Evolutionary conservation across 1,140 invertebrate species (phyloP).

Genomic region (Lineus longissimus): DNA sequence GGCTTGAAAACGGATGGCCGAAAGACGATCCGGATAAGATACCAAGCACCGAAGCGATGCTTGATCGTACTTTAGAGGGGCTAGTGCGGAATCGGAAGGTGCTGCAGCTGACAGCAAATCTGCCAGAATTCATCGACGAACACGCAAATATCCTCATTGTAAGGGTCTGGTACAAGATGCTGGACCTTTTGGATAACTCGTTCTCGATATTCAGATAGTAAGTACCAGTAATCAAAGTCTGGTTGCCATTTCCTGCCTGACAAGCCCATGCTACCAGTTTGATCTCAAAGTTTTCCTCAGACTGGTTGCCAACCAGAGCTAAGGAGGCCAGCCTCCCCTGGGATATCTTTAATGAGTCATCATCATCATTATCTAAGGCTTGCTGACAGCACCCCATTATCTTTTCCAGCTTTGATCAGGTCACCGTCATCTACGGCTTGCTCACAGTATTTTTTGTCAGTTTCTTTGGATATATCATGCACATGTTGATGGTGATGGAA

Average conservation of each 20-base stretch:
- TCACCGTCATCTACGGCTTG: neutral
- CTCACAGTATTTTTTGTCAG: neutral
- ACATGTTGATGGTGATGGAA: constrained; percentile 3
- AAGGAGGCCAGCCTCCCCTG: no score
- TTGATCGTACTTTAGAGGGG: neutral
- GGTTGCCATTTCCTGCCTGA: neutral
- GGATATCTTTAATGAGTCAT: no score
- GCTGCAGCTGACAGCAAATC: neutral
- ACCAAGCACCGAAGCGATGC: neutral
- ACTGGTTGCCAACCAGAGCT: no score
- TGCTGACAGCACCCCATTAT: no score
- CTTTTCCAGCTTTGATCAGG: neutral
- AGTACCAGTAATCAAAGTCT: constrained; percentile 8
- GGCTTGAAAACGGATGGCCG: constrained; percentile 70
- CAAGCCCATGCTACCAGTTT: no score
- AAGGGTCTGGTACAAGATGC: constrained; percentile 32
- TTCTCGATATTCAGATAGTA: constrained; percentile 27
- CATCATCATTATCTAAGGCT: no score
- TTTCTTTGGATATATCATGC: constrained; percentile 4
- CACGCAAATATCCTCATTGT: constrained; percentile 22
- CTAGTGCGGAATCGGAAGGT: neutral
- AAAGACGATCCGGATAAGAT: constrained; percentile 23
- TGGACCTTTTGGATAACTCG: constrained; percentile 33
- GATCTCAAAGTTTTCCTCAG: no score
- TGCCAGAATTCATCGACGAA: neutral